Evolutionary conservation across 2,113 vertebrate species (phyloP).

Genomic region (Ariopsis seemanni): DNA sequence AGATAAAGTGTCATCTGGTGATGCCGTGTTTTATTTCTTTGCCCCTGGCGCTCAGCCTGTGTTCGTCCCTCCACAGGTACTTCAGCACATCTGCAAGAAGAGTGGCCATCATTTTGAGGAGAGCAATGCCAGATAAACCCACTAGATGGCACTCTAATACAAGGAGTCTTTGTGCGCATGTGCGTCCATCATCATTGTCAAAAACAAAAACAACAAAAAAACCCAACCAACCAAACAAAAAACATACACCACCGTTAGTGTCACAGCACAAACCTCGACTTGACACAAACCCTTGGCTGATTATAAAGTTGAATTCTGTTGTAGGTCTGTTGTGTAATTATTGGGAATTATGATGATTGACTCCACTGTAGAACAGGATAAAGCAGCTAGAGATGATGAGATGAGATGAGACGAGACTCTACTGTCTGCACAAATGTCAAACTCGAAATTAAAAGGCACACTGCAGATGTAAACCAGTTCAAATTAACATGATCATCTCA

Average conservation of each 20-base stretch:
- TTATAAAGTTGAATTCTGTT: background rate
- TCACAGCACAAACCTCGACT: background rate
- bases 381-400: too few relatives aligned
- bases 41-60: too few relatives aligned
- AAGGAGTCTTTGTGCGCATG: background rate
- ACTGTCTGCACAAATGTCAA: background rate
- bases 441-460: background rate
- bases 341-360: background rate
- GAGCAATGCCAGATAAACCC: background rate
- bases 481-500: too few relatives aligned
- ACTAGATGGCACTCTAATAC: background rate
- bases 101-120: background rate
- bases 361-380: too few relatives aligned
- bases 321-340: background rate
- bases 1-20: background rate
- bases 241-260: too few relatives aligned
- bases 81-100: background rate
- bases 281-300: background rate
- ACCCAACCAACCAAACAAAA: too few relatives aligned
- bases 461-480: background rate
- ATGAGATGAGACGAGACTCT: too few relatives aligned
- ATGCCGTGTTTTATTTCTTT: too few relatives aligned
- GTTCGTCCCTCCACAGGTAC: background rate
- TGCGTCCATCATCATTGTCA: background rate
- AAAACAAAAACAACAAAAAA: background rate